Percentiles rank a stretch among this genome's conserved stretches.
Evolutionary conservation across 2,888 invertebrate species (phyloP).

Genomic region (Chironomus tentans): DNA sequence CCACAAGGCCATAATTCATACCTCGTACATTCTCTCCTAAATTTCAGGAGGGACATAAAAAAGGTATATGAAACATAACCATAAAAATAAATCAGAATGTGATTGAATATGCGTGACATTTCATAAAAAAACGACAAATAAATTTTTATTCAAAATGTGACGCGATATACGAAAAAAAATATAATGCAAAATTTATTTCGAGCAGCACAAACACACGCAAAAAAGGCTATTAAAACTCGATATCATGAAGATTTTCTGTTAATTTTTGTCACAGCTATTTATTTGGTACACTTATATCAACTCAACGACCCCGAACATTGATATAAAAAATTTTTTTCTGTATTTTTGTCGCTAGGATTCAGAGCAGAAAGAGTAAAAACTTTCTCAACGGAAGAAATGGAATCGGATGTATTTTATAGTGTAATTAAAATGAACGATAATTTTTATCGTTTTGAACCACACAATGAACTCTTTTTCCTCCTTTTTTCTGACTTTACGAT

Average conservation of each 20-base stretch:
- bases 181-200: background rate
- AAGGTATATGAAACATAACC: background rate
- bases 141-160: background rate
- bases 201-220: too few species aligned
- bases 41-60: background rate
- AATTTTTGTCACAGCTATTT: background rate
- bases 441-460: constrained; percentile 16
- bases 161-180: background rate
- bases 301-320: background rate
- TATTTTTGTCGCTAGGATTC: too few species aligned
- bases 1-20: too few species aligned
- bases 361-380: background rate
- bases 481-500: background rate
- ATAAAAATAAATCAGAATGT: constrained; percentile 19
- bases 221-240: background rate
- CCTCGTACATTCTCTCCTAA: too few species aligned
- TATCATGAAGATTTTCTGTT: background rate
- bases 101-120: constrained; percentile 18
- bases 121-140: background rate
- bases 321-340: too few species aligned
- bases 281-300: background rate
- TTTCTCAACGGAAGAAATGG: background rate
- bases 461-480: background rate
- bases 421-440: constrained; percentile 16
- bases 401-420: constrained; percentile 13